A percentile compares a stretch with the other conserved stretches of the same genome.
Conservation (phyloP, 2,888 invertebrate genomes). For the Carpatolechia fugitivella region DNA sequence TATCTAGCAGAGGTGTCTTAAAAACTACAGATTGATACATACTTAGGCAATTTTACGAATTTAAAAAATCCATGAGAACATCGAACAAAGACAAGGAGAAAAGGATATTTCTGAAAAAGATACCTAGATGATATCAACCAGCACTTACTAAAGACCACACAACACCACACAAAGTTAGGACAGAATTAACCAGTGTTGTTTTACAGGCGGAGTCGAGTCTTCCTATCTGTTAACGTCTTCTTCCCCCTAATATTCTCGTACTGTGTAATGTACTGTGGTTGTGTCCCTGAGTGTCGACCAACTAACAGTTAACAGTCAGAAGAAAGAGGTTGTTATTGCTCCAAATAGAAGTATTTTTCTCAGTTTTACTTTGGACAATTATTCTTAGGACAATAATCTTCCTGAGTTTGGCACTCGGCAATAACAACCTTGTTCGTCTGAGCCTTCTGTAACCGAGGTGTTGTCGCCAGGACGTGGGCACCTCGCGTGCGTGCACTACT, state of each 20-base stretch:
- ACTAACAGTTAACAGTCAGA: constrained; percentile 47
- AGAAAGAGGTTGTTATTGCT: background rate
- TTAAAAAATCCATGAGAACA: background rate
- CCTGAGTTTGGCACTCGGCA: background rate
- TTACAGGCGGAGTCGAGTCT: constrained; percentile 3
- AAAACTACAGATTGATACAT: background rate
- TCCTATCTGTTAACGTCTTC: background rate
- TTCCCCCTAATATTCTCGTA: background rate
- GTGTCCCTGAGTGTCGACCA: constrained; percentile 38
- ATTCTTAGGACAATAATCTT: background rate
- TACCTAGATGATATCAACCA: background rate
- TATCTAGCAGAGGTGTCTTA: too few species aligned
- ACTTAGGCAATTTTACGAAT: background rate
- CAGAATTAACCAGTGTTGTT: constrained; percentile 10
- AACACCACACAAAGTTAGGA: constrained; percentile 29
- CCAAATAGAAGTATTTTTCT: background rate
- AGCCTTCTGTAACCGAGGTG: constrained; percentile 59
- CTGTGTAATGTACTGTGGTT: constrained; percentile 20
- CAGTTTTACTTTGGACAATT: too few species aligned
- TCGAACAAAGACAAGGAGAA: background rate
- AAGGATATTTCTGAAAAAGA: too few species aligned
- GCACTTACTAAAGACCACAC: constrained; percentile 15
- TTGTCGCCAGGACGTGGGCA: constrained; percentile 86
- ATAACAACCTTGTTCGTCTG: constrained; percentile 20
- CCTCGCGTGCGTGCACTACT: constrained; percentile 91